phyloP scores from a whole-genome alignment of 23 tunicate genomes.

The Halocynthia roretzi region DNA sequence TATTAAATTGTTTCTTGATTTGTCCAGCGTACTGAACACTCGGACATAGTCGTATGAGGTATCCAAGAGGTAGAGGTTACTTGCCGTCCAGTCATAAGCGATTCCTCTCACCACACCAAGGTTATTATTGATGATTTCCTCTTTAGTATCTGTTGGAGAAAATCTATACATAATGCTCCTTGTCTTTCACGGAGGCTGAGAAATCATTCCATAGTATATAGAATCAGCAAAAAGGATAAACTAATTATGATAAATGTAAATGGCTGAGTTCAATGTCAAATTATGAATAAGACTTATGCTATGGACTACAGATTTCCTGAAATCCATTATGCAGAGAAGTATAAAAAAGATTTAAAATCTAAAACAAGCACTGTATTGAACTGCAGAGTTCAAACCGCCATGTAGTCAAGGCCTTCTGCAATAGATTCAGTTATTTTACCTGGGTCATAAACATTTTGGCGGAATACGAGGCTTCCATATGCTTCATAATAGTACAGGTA shows the following conservation, averaged over 20 bases:
- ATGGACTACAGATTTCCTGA: too few species aligned
- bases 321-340: too few species aligned
- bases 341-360: too few species aligned
- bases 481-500: constrained; percentile 64
- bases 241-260: not conserved
- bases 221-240: too few species aligned
- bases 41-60: constrained; percentile 16
- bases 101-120: constrained; percentile 31
- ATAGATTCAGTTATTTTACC: constrained; percentile 13
- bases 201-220: too few species aligned
- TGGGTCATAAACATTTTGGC: constrained; percentile 39
- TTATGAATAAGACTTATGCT: not conserved
- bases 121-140: constrained; percentile 50
- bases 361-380: too few species aligned
- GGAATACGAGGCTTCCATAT: constrained; percentile 18
- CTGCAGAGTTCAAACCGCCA: too few species aligned
- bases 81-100: constrained; percentile 63
- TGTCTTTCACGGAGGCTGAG: too few species aligned
- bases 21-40: constrained; percentile 31
- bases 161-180: too few species aligned
- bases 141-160: not conserved
- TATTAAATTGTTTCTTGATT: constrained; percentile 19
- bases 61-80: constrained; percentile 54
- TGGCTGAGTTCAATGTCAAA: not conserved
- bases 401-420: too few species aligned